Percentiles rank a stretch among this genome's conserved stretches.
Evolutionary conservation across 2,113 vertebrate genomes (phyloP).

Genomic region (Alces alces): DNA sequence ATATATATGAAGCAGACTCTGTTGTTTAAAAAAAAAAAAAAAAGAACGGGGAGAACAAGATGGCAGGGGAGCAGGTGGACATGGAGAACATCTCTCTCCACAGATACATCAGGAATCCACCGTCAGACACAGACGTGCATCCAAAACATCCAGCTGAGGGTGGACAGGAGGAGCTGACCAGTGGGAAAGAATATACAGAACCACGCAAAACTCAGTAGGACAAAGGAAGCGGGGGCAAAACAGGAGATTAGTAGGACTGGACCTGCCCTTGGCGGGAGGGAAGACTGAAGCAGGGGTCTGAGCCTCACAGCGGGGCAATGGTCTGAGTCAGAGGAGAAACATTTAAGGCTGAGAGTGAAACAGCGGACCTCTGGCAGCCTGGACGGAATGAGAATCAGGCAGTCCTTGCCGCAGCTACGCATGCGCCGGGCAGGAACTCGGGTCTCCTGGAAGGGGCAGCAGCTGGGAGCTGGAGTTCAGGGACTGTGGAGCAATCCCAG

Average conservation of each 20-base stretch:
- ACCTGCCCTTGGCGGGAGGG: background rate
- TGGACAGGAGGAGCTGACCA: background rate
- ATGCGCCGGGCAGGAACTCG: background rate
- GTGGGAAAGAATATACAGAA: background rate
- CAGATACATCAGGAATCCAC: background rate
- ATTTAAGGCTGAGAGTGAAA: background rate
- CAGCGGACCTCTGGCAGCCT: background rate
- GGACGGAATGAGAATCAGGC: background rate
- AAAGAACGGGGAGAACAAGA: background rate
- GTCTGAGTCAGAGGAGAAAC: background rate
- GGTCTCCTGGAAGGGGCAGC: background rate
- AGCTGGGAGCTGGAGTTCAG: background rate
- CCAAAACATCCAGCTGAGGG: background rate
- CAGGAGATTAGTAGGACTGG: background rate
- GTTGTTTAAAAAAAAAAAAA: background rate
- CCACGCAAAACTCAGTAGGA: fast-evolving
- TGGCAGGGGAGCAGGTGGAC: background rate
- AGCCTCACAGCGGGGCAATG: background rate
- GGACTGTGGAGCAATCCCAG: background rate
- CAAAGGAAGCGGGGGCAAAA: background rate
- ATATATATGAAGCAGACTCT: background rate
- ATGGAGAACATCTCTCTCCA: background rate
- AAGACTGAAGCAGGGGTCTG: background rate
- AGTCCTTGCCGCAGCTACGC: background rate
- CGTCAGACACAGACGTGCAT: background rate